These are phyloP conservation scores for Notarius quadriscutis DNA, from an alignment of 2,113 vertebrate species.

Conservation along the genomic window DNA sequence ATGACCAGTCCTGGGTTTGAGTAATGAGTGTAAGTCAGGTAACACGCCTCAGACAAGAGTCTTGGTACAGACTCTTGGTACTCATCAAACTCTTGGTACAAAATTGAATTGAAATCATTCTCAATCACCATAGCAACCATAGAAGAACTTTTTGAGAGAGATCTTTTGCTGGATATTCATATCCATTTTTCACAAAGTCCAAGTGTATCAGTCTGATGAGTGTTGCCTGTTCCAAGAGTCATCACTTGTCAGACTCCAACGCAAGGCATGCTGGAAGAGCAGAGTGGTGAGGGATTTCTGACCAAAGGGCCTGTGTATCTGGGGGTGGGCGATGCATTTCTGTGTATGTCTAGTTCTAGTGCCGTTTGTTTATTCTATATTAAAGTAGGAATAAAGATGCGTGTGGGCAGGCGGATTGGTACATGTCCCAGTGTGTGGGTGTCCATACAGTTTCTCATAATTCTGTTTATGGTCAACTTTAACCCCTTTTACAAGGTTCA, in stretches of 20 bases:
- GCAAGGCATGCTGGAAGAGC: background rate
- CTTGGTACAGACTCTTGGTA: too few relatives aligned
- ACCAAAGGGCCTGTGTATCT: constrained; percentile 35
- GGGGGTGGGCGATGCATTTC: constrained; percentile 20
- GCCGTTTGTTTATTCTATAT: constrained; percentile 33
- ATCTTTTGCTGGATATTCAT: too few relatives aligned
- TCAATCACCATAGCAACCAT: too few relatives aligned
- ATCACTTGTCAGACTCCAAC: too few relatives aligned
- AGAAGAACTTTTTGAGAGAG: too few relatives aligned
- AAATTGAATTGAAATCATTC: too few relatives aligned
- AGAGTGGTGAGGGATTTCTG: constrained; percentile 34
- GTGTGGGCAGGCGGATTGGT: constrained; percentile 18
- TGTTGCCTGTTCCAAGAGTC: too few relatives aligned
- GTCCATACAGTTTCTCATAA: background rate
- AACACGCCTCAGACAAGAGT: too few relatives aligned
- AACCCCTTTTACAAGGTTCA: background rate
- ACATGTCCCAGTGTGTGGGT: constrained; percentile 4
- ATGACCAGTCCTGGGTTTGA: background rate
- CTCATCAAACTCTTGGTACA: too few relatives aligned
- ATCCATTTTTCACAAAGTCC: too few relatives aligned
- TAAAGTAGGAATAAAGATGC: background rate
- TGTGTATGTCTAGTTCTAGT: constrained; percentile 5
- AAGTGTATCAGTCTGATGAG: too few relatives aligned
- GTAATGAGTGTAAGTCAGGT: background rate
- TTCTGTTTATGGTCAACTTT: constrained; percentile 9